Evolutionary conservation across 2,113 vertebrate species (phyloP).

Genomic region (Dascyllus trimaculatus): DNA sequence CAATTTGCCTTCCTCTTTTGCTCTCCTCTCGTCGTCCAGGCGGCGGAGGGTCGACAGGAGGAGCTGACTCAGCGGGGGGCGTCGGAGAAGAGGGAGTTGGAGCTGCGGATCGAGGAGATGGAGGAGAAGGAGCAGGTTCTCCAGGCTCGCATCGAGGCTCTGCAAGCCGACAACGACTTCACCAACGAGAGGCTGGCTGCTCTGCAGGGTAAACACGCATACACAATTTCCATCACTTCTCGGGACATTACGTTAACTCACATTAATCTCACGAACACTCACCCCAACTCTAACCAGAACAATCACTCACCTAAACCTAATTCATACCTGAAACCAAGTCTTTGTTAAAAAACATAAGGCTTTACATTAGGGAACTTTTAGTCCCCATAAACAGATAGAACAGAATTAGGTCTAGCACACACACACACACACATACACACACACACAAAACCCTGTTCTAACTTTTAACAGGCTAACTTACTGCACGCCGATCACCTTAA

Average conservation of each 20-base stretch:
- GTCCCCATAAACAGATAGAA: too few relatives aligned
- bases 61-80: slow-evolving; percentile 95
- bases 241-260: not conserved
- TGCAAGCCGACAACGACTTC: slow-evolving; percentile 99
- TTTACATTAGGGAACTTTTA: too few relatives aligned
- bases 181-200: slow-evolving; percentile 96
- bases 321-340: too few relatives aligned
- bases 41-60: slow-evolving; percentile 93
- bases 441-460: not conserved
- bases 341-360: too few relatives aligned
- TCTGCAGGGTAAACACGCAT: slow-evolving; percentile 89
- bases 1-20: too few relatives aligned
- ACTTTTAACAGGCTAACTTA: slow-evolving; percentile 22
- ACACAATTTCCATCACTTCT: not conserved
- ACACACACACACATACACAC: slow-evolving; percentile 14
- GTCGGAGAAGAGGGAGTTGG: slow-evolving; percentile 93
- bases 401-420: not conserved
- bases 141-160: slow-evolving; percentile 97
- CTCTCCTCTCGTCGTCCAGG: slow-evolving; percentile 77
- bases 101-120: slow-evolving; percentile 96
- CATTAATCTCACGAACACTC: not conserved
- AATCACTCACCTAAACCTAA: too few relatives aligned
- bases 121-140: slow-evolving; percentile 98
- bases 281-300: too few relatives aligned
- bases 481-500: slow-evolving; percentile 13